These are phyloP conservation scores for Eristalis tenax DNA, from an alignment of 2,888 invertebrate species.

Conservation along the genomic window DNA sequence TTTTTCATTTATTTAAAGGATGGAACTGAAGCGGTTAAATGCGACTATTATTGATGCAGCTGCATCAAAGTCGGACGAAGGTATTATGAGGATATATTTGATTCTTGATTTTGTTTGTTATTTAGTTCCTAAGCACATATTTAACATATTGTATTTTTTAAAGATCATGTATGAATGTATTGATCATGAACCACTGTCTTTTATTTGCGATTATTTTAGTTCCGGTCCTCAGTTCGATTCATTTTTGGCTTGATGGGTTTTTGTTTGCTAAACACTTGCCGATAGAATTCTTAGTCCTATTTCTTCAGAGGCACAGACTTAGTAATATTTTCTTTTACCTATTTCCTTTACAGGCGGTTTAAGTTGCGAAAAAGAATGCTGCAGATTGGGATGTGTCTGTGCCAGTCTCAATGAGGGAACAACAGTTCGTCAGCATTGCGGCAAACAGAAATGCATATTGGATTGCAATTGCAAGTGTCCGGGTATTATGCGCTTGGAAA, in stretches of 20 bases:
- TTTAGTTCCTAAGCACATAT: neutral
- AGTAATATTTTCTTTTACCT: too few relatives aligned
- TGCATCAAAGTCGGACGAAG: conserved; percentile 75
- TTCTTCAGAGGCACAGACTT: neutral
- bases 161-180: neutral
- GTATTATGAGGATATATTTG: conserved; percentile 60
- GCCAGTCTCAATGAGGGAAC: conserved; percentile 82
- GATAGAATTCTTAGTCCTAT: neutral
- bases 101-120: conserved; percentile 5
- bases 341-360: conserved; percentile 26
- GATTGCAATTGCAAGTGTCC: conserved; percentile 81
- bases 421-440: conserved; percentile 84
- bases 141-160: neutral
- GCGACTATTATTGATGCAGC: conserved; percentile 85
- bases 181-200: neutral
- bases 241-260: neutral
- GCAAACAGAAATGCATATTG: conserved; percentile 81
- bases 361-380: conserved; percentile 83
- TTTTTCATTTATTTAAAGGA: conserved; percentile 73
- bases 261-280: neutral
- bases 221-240: neutral
- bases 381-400: conserved; percentile 87
- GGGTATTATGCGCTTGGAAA: conserved; percentile 77
- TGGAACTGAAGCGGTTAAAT: conserved; percentile 85
- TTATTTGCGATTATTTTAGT: neutral